Base-by-base conservation (phyloP, 2,888 invertebrate species). In the Harpagoxenus sublaevis region DNA sequence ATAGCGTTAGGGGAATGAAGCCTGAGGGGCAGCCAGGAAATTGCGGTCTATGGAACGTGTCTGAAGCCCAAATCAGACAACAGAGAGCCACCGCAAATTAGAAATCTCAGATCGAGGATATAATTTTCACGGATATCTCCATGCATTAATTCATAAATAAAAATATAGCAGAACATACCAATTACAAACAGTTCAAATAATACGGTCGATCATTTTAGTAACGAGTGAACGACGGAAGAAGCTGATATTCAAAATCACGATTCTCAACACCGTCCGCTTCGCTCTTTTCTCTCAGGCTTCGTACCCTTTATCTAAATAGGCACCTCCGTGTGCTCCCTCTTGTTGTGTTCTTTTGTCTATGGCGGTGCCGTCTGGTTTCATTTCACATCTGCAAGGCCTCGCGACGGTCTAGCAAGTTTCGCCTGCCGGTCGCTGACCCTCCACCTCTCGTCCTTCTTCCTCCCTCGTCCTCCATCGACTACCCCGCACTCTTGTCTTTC, bases 331-430 rank as follows among this genome's bases (percentile, higher is more conserved):
- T 23, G 12, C 42, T 60, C 42, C 23, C 39, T 71, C n/a, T 60
- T 71, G 23, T 70, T 35, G 3, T 10, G 60, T 28, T 71, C 71
- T 10, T 12, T 48, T 57, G 35, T 66, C 77, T 66, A 68, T 45
- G 31, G 45, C n/a, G 82, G 48, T 88, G 88, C 86, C 70, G 90
- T 90, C 88, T 90, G 89, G 87, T 90, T 90, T 89, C 86, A 84
- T 91, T 91, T 91, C 88, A 87, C 90, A 88, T 91, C 89, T 89
- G 86, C 89, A 88, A 71, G 91, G 91, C 89, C 92, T 93, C 92
- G 78, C 42, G 78, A 93, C 92, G 93, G 92, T 94, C 93, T 93
- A 92, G 92, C 93, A 92, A 93, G 92, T 93, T 93, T 93, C 87
- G 92, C 91, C 86, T 91, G 68, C 55, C 93, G 93, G 93, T 93